Evolutionary conservation across 37 sponge, comb jelly and placozoan species (phyloP).

Genomic region (Bolinopsis microptera): DNA sequence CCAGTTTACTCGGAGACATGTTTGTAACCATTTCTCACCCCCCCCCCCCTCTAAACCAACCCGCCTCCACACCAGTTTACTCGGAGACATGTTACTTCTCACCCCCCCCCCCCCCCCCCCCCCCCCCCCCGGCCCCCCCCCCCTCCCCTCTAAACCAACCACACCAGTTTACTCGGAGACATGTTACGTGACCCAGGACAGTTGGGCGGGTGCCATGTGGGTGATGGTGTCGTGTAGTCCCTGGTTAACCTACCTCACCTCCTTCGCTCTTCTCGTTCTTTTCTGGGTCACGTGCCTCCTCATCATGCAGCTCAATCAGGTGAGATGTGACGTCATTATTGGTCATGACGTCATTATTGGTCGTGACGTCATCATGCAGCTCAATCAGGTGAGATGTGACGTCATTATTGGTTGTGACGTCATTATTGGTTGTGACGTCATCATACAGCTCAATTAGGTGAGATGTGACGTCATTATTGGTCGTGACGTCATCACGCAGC

Average conservation of each 20-base stretch:
- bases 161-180: constrained; percentile 67
- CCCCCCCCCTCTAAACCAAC: too few relatives aligned
- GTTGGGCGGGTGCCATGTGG: constrained; percentile 66
- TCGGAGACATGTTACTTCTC: too few relatives aligned
- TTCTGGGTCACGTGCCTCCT: constrained; percentile 87
- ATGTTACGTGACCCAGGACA: constrained; percentile 67
- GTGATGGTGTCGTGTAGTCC: constrained; percentile 72
- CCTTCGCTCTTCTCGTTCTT: constrained; percentile 73
- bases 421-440: too few relatives aligned
- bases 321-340: too few relatives aligned
- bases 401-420: too few relatives aligned
- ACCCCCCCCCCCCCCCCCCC: too few relatives aligned
- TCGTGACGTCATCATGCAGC: constrained; percentile 74
- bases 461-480: too few relatives aligned
- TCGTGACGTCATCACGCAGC: constrained; percentile 73
- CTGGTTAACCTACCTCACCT: constrained; percentile 76
- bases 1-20: too few relatives aligned
- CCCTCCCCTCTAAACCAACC: neutral
- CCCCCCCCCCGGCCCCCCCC: too few relatives aligned
- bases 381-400: constrained; percentile 81
- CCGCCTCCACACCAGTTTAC: too few relatives aligned
- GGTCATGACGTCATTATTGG: too few relatives aligned
- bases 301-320: constrained; percentile 81
- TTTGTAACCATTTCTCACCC: too few relatives aligned
- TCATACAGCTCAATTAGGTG: constrained; percentile 86